phyloP scores from a whole-genome alignment of 2,888 invertebrate genomes.

The Camponotus fellah region DNA sequence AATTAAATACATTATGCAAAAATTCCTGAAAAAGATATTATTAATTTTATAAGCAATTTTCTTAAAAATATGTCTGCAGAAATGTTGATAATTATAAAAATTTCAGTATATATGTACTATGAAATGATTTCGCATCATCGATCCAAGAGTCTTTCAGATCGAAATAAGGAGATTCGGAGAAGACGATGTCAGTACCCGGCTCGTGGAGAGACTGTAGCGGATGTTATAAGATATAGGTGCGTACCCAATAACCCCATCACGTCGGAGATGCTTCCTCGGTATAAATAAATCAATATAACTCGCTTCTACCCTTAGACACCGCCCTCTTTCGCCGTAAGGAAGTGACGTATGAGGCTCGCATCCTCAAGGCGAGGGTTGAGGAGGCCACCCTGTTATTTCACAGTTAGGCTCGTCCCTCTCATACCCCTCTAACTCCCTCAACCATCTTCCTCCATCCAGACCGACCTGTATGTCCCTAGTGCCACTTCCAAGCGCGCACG shows the following conservation, averaged over 20 bases:
- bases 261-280: slow-evolving; percentile 76
- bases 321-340: slow-evolving; percentile 78
- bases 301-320: slow-evolving; percentile 75
- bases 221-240: slow-evolving; percentile 74
- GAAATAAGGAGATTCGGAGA: slow-evolving; percentile 48
- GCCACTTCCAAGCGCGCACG: slow-evolving; percentile 78
- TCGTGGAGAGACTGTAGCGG: slow-evolving; percentile 37
- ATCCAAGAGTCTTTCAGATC: background rate
- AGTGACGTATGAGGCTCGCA: slow-evolving; percentile 83
- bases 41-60: too few relatives aligned
- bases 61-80: background rate
- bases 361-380: slow-evolving; percentile 76
- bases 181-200: slow-evolving; percentile 19
- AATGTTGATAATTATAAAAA: background rate
- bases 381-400: slow-evolving; percentile 84
- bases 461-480: slow-evolving; percentile 70
- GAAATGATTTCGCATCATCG: slow-evolving; percentile 38
- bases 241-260: slow-evolving; percentile 83
- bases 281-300: slow-evolving; percentile 85
- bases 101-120: background rate
- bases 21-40: background rate
- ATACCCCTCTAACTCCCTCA: slow-evolving; percentile 59
- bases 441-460: slow-evolving; percentile 69
- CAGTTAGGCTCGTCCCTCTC: slow-evolving; percentile 83
- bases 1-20: background rate